Base-by-base conservation (phyloP, 2,888 invertebrate genomes). In the Agapostemon virescens region DNA sequence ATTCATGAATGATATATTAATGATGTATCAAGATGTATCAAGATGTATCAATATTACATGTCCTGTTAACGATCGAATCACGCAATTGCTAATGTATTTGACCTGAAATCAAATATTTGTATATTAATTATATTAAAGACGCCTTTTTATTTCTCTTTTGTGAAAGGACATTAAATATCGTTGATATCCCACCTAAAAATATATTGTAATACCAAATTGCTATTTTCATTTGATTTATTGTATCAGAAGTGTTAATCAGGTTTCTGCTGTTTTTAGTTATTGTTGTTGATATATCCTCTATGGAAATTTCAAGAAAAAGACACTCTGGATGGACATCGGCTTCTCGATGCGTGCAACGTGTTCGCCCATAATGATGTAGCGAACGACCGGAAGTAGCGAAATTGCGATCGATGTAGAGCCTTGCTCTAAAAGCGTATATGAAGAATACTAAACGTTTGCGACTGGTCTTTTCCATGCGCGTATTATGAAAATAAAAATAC, bases 311-410 rank as follows among this genome's bases (percentile, higher is more conserved):
- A n/a, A 58, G 23, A 40, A 40, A 30, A 58, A 30, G 17, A 30
- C 20, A 33, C 20, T 58, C n/a, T 33, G 13, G 23, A 58, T 40
- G 38, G 38, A 45, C 26, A 45, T 67, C 5, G 66, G 26, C 3
- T 30, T 30, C 11, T 20, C 17, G 1, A 45, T 20, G 42, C 20
- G 38, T 45, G 17, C 15, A 58, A 70, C 58, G 30, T 40, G 58
- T 40, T 58, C 38, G 13, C 26, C 15, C 38, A 58, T 58, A 58
- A 70, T 70, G 58, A 58, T 33, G 26, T 58, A 58, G 11, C 3
- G 30, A 70, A 40, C 40, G 26, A 61, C 40, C 58, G 70, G 40
- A 70, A 61, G 40, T 40, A 61, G 30, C 20, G 13, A 70, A n/a
- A 58, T 70, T 58, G 40, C 40, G 38, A 70, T 40, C 40, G 26